A percentile compares a stretch with the other conserved stretches of the same genome.
These are phyloP conservation scores for Diaperis boleti DNA, from an alignment of 2,888 invertebrate genomes.

Conservation along the genomic window DNA sequence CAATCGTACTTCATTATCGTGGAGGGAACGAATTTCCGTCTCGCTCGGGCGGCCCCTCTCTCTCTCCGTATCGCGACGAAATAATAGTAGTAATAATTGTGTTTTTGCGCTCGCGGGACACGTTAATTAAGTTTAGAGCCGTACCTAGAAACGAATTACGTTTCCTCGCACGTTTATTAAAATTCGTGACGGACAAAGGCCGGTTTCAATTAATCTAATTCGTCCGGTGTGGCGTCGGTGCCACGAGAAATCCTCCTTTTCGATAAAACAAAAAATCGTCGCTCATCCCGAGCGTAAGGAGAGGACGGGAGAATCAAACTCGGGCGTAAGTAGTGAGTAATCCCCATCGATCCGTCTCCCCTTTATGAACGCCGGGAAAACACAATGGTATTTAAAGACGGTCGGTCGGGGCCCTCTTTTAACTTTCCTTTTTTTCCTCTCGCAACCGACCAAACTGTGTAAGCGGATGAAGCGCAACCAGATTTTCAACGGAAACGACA, in stretches of 20 bases:
- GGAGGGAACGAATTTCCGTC: background rate
- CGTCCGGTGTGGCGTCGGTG: too few species aligned
- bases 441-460: slow-evolving; percentile 42
- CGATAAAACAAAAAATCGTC: slow-evolving; percentile 21
- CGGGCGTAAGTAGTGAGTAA: slow-evolving; percentile 38
- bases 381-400: slow-evolving; percentile 43
- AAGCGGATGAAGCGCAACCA: slow-evolving; percentile 49
- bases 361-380: slow-evolving; percentile 35
- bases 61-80: too few species aligned
- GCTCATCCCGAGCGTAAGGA: slow-evolving; percentile 3
- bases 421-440: slow-evolving; percentile 40
- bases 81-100: too few species aligned
- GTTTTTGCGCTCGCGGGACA: too few species aligned
- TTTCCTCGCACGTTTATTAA: slow-evolving; percentile 39
- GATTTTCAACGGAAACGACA: slow-evolving; percentile 49
- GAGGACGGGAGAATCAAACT: slow-evolving; percentile 28
- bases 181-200: slow-evolving; percentile 32
- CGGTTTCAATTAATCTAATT: slow-evolving; percentile 36
- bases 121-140: slow-evolving; percentile 37
- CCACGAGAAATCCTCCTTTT: slow-evolving; percentile 30
- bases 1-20: slow-evolving; percentile 51
- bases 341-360: slow-evolving; percentile 34
- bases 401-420: slow-evolving; percentile 18
- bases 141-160: slow-evolving; percentile 37
- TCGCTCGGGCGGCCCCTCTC: background rate